A percentile compares a stretch with the other conserved stretches of the same genome.
Conservation (phyloP, 2,113 vertebrate species). For the Balaeniceps rex region DNA sequence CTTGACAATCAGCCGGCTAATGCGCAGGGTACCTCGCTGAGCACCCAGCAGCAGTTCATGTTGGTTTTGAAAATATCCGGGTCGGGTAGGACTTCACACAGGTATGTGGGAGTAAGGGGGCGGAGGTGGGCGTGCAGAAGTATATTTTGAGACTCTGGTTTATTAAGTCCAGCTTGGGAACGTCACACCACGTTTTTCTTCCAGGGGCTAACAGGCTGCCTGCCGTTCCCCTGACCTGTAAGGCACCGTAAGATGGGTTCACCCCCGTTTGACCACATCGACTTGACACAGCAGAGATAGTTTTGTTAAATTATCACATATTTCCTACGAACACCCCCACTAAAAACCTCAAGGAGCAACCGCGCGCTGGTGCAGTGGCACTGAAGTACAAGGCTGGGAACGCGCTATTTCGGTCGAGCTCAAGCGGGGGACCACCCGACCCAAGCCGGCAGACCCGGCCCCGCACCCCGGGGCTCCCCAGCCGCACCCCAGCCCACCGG, state of each 20-base stretch:
- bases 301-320: neutral
- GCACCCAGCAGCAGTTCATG: neutral
- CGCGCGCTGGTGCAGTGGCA: fast-evolving
- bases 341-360: neutral
- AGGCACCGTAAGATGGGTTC: neutral
- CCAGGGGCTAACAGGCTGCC: neutral
- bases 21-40: neutral
- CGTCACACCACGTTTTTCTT: neutral
- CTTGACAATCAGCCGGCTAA: no score
- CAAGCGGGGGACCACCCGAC: no score
- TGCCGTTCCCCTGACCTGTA: neutral
- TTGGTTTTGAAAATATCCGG: neutral
- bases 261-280: neutral
- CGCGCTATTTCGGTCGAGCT: neutral
- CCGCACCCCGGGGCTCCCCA: no score
- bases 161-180: neutral
- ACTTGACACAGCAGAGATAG: neutral
- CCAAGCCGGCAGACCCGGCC: no score
- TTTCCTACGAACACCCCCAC: neutral
- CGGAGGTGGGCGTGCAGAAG: no score
- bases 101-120: neutral
- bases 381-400: fast-evolving
- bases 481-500: neutral
- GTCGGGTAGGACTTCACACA: neutral
- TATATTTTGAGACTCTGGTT: neutral